Evolutionary conservation across 2,113 vertebrate species (phyloP).

Genomic region (Apteryx mantelli): DNA sequence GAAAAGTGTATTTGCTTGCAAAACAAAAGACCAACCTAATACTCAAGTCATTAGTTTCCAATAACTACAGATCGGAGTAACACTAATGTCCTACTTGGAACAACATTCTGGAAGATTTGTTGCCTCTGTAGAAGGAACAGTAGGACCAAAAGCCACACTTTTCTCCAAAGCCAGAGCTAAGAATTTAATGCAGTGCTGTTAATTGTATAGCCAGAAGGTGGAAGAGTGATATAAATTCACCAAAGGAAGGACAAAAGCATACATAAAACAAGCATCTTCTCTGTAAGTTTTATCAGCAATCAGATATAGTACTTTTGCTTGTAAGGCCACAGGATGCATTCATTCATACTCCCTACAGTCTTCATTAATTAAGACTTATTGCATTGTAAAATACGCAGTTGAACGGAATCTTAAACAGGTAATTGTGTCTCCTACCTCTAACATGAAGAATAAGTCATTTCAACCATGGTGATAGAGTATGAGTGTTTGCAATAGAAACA

Average conservation of each 20-base stretch:
- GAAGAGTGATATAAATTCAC: constrained; percentile 33
- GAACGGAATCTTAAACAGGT: neutral
- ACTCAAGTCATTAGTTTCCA: neutral
- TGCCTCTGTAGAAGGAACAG: neutral
- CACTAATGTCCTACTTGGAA: neutral
- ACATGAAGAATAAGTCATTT: neutral
- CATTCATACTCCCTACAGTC: neutral
- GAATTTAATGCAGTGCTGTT: neutral
- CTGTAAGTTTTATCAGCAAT: neutral
- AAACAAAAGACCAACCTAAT: neutral
- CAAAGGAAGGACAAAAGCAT: neutral
- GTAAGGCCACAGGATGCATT: neutral
- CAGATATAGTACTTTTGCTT: neutral
- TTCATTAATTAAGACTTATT: neutral
- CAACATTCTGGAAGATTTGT: neutral
- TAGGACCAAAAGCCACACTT: accelerated
- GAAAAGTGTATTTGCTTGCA: neutral
- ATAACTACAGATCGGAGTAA: neutral
- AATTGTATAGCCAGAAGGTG: neutral
- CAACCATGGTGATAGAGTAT: neutral
- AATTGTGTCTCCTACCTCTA: neutral
- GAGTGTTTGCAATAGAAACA: neutral
- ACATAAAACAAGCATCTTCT: neutral
- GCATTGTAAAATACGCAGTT: neutral
- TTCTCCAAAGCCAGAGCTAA: neutral